Percentiles rank a stretch among this genome's conserved stretches.
These are phyloP conservation scores for Phoeniculus purpureus DNA, from an alignment of 2,797 vertebrate species.

Conservation along the genomic window DNA sequence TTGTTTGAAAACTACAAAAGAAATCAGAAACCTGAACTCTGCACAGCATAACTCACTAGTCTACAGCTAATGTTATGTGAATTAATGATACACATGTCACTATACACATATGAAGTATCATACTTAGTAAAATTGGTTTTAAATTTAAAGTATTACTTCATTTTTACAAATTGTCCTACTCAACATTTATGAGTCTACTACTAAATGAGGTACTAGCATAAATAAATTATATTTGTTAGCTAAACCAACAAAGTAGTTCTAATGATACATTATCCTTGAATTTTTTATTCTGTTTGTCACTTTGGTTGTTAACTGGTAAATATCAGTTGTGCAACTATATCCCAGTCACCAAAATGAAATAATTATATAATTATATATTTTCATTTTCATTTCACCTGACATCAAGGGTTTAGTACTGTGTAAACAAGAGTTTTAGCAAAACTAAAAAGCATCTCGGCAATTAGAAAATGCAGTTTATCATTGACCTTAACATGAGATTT, in stretches of 20 bases:
- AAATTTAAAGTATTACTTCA: background rate
- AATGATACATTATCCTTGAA: conserved; percentile 6
- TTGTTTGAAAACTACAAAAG: background rate
- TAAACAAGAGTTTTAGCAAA: background rate
- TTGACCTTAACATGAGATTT: background rate
- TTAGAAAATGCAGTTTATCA: background rate
- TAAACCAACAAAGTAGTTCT: background rate
- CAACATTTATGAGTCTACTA: background rate
- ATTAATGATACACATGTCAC: background rate
- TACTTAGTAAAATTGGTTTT: background rate
- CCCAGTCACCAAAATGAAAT: background rate
- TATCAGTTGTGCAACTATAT: background rate
- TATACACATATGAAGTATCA: background rate
- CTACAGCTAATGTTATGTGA: background rate
- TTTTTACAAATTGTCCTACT: background rate
- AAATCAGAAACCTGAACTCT: background rate
- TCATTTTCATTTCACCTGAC: background rate
- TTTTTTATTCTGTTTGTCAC: conserved; percentile 4
- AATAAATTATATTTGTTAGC: conserved; percentile 52
- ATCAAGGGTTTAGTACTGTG: background rate
- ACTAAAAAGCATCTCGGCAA: background rate
- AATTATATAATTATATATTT: too few species aligned
- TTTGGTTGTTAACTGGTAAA: background rate
- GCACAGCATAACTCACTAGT: background rate
- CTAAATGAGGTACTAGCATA: background rate